These are phyloP conservation scores for Yponomeuta plumbellus DNA, from an alignment of 2,888 invertebrate species.

Conservation along the genomic window DNA sequence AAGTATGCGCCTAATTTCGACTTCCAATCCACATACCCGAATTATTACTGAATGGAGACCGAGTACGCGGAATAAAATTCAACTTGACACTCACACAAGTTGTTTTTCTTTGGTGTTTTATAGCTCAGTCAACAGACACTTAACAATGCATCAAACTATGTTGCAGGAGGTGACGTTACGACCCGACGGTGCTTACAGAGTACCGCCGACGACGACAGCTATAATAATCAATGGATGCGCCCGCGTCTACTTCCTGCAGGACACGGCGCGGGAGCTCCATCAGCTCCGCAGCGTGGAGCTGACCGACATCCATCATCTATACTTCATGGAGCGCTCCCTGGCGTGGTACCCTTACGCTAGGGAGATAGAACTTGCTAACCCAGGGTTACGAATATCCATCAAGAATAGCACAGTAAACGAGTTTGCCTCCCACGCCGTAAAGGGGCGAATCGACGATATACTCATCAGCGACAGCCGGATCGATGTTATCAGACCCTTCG, in stretches of 20 bases:
- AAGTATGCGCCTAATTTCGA: background rate
- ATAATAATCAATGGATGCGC: constrained; percentile 82
- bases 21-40: background rate
- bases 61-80: no score
- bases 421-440: constrained; percentile 79
- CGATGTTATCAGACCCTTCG: constrained; percentile 80
- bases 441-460: constrained; percentile 83
- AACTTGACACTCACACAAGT: no score
- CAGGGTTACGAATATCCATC: constrained; percentile 72
- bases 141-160: no score
- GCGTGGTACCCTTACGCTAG: constrained; percentile 77
- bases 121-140: no score
- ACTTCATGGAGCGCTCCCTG: constrained; percentile 78
- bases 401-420: constrained; percentile 69
- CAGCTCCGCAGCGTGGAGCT: constrained; percentile 80
- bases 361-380: constrained; percentile 78
- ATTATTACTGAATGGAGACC: no score
- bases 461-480: constrained; percentile 79
- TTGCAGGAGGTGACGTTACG: constrained; percentile 78
- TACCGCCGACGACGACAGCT: constrained; percentile 70
- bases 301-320: constrained; percentile 77
- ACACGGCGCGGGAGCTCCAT: constrained; percentile 77
- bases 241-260: constrained; percentile 73
- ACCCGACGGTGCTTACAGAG: constrained; percentile 70
- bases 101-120: background rate